Percentiles rank a stretch among this genome's conserved stretches.
These are phyloP conservation scores for Clarias platycephalus DNA, from an alignment of 2,797 vertebrate genomes.

Conservation along the genomic window DNA sequence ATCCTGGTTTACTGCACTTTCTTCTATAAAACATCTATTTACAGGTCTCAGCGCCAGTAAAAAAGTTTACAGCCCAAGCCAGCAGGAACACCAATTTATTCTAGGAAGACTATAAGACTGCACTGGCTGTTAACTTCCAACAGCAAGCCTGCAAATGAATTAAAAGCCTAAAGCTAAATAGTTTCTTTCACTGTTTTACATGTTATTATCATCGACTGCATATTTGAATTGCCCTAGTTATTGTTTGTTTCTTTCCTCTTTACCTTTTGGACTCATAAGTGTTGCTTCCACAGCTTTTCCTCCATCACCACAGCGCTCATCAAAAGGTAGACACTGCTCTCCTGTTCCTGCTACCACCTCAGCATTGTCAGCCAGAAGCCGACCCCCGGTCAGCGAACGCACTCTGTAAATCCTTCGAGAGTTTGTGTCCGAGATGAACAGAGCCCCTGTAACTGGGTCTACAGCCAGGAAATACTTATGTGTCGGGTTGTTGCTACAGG, in stretches of 20 bases:
- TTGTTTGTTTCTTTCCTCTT: conserved; percentile 34
- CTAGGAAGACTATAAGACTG: conserved; percentile 23
- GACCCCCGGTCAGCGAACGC: conserved; percentile 83
- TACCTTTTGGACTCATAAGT: conserved; percentile 98
- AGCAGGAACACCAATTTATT: conserved; percentile 31
- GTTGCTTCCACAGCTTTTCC: conserved; percentile 97
- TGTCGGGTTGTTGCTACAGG: conserved; percentile 90
- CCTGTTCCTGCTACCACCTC: conserved; percentile 97
- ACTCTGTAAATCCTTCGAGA: conserved; percentile 91
- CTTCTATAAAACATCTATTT: not conserved
- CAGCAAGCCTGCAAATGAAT: conserved; percentile 52
- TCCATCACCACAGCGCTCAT: conserved; percentile 95
- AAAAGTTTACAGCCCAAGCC: conserved; percentile 9
- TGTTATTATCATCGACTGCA: conserved; percentile 33
- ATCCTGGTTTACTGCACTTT: not conserved
- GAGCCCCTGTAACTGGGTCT: conserved; percentile 91
- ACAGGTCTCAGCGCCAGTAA: not conserved
- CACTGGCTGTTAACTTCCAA: conserved; percentile 42
- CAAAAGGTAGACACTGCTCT: conserved; percentile 94
- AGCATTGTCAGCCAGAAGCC: conserved; percentile 87
- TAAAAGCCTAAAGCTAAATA: conserved; percentile 56
- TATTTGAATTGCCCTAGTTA: not conserved
- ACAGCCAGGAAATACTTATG: conserved; percentile 99
- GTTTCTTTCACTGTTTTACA: conserved; percentile 54
- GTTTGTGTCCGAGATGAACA: conserved; percentile 97